Evolutionary conservation across 2,888 invertebrate genomes (phyloP).

Genomic region (Hypercompe scribonia): DNA sequence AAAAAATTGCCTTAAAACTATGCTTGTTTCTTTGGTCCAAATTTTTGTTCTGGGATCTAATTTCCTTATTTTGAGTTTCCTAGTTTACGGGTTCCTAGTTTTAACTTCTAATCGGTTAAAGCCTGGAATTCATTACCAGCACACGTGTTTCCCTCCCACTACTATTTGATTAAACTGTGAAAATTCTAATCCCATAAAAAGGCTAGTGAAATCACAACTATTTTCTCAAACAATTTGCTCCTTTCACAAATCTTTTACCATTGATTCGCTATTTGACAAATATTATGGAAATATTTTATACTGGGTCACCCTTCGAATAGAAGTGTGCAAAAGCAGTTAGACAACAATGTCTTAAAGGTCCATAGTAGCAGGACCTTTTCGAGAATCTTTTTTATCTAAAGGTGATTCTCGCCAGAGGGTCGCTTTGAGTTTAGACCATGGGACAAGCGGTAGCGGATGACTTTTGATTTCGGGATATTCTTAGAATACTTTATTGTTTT

Average conservation of each 20-base stretch:
- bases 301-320: constrained; percentile 32
- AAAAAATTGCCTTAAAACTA: no score
- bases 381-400: constrained; percentile 54
- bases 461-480: background rate
- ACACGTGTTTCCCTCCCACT: no score
- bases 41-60: no score
- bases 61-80: no score
- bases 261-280: constrained; percentile 44
- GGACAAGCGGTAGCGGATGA: constrained; percentile 25
- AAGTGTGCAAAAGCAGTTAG: constrained; percentile 51
- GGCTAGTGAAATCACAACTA: constrained; percentile 10
- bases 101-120: background rate
- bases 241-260: constrained; percentile 36
- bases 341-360: constrained; percentile 50
- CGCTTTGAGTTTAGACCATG: constrained; percentile 25
- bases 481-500: background rate
- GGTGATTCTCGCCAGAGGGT: constrained; percentile 56
- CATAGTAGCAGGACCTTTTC: constrained; percentile 44
- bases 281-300: constrained; percentile 52
- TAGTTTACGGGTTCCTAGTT: background rate
- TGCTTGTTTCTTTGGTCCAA: no score
- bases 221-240: constrained; percentile 38
- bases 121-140: no score
- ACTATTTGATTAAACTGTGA: no score
- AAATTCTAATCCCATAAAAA: constrained; percentile 9